These are phyloP conservation scores for Orius insidiosus DNA, from an alignment of 1,140 invertebrate genomes.

Conservation along the genomic window DNA sequence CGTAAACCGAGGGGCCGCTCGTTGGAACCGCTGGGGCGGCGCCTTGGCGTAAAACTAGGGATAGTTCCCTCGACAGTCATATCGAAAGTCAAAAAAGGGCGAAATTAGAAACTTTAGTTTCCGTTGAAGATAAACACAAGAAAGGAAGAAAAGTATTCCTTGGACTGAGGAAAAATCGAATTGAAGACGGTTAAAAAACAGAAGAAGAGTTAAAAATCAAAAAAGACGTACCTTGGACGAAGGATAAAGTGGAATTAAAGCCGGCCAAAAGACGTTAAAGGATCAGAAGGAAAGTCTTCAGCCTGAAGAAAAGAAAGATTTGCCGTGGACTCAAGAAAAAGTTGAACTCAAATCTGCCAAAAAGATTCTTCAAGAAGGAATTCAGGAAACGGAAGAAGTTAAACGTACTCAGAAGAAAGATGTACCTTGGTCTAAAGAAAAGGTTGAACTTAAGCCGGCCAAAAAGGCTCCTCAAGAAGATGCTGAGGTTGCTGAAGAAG, in stretches of 20 bases:
- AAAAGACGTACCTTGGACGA: conserved; percentile 12
- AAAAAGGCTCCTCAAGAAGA: conserved; percentile 17
- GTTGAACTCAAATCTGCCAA: conserved; percentile 5
- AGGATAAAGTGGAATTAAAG: too few relatives aligned
- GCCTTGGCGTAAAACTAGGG: conserved; percentile 18
- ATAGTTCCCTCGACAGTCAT: conserved; percentile 17
- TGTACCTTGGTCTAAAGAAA: conserved; percentile 25
- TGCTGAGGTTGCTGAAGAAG: neutral
- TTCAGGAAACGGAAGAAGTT: conserved; percentile 10
- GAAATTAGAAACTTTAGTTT: conserved; percentile 5
- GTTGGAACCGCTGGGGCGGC: conserved; percentile 8
- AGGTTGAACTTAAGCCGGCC: conserved; percentile 23
- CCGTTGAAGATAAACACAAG: conserved; percentile 1
- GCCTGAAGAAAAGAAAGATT: too few relatives aligned
- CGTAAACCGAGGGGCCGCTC: conserved; percentile 14
- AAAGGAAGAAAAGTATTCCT: conserved; percentile 4
- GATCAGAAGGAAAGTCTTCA: too few relatives aligned
- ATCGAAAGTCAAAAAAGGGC: neutral
- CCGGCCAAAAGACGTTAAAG: too few relatives aligned
- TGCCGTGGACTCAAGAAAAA: too few relatives aligned
- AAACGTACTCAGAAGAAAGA: conserved; percentile 12
- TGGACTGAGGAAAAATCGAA: conserved; percentile 9
- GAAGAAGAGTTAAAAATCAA: neutral
- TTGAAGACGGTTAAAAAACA: conserved; percentile 3
- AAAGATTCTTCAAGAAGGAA: conserved; percentile 6